Evolutionary conservation across 2,113 vertebrate species (phyloP).

Genomic region (Morone chrysops): DNA sequence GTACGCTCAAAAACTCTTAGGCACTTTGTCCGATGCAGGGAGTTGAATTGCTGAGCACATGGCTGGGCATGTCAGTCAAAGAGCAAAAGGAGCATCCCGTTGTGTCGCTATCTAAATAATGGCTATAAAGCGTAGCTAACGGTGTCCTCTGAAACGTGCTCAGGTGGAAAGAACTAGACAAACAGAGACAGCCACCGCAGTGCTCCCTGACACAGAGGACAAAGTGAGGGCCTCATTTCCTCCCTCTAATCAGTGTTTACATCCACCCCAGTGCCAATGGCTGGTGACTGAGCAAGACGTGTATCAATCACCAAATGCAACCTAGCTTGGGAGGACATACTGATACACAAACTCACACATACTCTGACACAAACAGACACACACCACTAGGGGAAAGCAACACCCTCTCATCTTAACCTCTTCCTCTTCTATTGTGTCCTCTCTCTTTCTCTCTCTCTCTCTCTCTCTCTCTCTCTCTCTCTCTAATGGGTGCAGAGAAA

Average conservation of each 20-base stretch:
- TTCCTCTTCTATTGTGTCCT: constrained; percentile 47
- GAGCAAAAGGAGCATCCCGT: constrained; percentile 78
- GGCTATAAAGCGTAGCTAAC: constrained; percentile 83
- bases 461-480: constrained; percentile 67
- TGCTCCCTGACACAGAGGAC: constrained; percentile 83
- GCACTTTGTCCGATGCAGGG: constrained; percentile 54
- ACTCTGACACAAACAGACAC: constrained; percentile 35
- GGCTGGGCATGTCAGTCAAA: constrained; percentile 79
- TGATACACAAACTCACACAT: constrained; percentile 49
- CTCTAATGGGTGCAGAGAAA: constrained; percentile 89
- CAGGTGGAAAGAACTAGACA: constrained; percentile 84
- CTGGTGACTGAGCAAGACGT: constrained; percentile 75
- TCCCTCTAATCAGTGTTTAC: constrained; percentile 85
- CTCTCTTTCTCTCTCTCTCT: constrained; percentile 41
- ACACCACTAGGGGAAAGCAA: constrained; percentile 22
- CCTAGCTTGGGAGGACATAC: constrained; percentile 51
- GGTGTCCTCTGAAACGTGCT: constrained; percentile 83
- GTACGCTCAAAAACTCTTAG: constrained; percentile 37
- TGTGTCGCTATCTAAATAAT: constrained; percentile 83
- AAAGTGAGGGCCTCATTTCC: constrained; percentile 85
- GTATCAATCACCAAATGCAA: constrained; percentile 79
- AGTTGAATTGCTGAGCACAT: constrained; percentile 69
- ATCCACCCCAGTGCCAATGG: constrained; percentile 76
- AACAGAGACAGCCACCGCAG: constrained; percentile 80
- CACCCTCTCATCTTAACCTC: constrained; percentile 82